phyloP scores from a whole-genome alignment of 2,113 vertebrate species.

The Cairina moschata region DNA sequence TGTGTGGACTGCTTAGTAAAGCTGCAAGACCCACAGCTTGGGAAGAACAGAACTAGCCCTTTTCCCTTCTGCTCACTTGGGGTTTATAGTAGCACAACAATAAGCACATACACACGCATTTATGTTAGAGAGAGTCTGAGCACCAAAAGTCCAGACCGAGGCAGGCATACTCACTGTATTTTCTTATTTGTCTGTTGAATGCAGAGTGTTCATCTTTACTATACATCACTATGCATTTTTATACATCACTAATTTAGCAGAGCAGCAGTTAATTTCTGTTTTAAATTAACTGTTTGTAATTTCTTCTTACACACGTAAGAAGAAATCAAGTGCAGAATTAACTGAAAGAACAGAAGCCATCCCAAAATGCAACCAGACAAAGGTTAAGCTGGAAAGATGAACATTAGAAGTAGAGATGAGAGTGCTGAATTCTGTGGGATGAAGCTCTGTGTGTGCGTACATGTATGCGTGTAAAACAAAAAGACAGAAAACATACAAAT shows the following conservation, averaged over 20 bases:
- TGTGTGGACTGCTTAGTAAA: background rate
- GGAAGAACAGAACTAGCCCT: background rate
- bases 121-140: background rate
- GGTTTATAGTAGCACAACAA: background rate
- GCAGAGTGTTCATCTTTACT: background rate
- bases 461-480: background rate
- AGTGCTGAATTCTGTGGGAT: background rate
- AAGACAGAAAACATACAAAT: background rate
- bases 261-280: background rate
- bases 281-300: background rate
- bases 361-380: background rate
- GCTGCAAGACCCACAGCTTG: background rate
- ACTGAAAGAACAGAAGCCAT: background rate
- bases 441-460: background rate
- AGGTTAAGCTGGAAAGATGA: background rate
- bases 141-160: background rate
- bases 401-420: background rate
- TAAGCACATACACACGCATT: fast-evolving
- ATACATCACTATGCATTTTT: too few species aligned
- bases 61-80: background rate
- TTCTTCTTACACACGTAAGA: background rate
- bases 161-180: background rate
- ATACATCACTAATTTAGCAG: background rate
- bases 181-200: background rate
- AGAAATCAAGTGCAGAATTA: background rate